Conservation (phyloP, 2,113 vertebrate genomes). For the Pholis gunnellus region DNA sequence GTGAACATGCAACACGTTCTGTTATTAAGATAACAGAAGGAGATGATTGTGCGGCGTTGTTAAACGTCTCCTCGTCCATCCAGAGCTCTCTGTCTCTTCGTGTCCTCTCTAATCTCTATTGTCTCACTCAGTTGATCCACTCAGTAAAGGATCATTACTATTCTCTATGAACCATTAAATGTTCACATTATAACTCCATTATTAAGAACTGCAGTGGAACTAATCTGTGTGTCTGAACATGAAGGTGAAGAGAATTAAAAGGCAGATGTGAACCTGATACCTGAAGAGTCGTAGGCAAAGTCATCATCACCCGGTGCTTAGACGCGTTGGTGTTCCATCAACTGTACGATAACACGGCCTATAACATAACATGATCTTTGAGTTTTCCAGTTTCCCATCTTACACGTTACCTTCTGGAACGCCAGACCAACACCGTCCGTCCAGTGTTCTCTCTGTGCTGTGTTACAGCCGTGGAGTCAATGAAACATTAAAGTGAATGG, state of each 20-base stretch:
- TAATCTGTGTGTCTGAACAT: not conserved
- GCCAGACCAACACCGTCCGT: not conserved
- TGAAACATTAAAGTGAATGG: not conserved
- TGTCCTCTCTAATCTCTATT: not conserved
- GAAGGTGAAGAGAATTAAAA: not conserved
- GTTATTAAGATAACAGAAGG: not conserved
- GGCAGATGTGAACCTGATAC: not conserved
- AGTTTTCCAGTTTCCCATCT: not conserved
- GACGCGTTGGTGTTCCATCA: not conserved
- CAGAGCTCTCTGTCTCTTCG: not conserved
- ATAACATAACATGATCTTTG: not conserved
- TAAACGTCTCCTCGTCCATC: not conserved
- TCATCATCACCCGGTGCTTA: not conserved
- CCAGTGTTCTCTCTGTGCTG: not conserved
- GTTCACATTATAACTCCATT: not conserved
- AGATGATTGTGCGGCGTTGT: not conserved
- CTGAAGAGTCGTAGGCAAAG: not conserved
- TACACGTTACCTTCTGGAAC: not conserved
- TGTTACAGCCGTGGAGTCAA: slow-evolving; percentile 5
- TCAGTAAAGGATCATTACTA: slow-evolving; percentile 8
- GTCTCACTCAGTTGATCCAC: not conserved
- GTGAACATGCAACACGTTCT: not conserved
- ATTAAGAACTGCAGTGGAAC: not conserved
- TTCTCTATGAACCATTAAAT: not conserved
- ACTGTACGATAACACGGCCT: not conserved